A percentile compares a stretch with the other conserved stretches of the same genome.
Conservation (phyloP, 2,888 invertebrate species). For the Andrena trimmerana region DNA sequence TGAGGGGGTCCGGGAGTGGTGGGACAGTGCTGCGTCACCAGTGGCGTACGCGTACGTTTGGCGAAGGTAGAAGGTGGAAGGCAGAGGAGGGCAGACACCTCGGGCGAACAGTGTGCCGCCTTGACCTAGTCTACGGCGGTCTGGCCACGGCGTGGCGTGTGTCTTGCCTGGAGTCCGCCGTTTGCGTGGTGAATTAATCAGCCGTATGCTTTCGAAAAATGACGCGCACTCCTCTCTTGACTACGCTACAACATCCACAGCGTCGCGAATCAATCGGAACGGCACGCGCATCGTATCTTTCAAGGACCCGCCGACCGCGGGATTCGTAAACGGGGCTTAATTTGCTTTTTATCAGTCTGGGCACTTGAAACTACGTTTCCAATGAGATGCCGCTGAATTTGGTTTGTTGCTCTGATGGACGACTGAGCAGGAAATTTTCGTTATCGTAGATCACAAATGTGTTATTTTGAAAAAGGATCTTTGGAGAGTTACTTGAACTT, state of each 20-base stretch:
- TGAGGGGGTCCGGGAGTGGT: conserved; percentile 15
- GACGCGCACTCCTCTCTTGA: conserved; percentile 8
- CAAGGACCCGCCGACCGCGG: neutral
- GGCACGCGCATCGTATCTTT: neutral
- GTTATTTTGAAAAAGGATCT: no score
- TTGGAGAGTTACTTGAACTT: no score
- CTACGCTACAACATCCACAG: neutral
- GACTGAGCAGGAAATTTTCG: no score
- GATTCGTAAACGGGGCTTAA: neutral
- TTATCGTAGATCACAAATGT: no score
- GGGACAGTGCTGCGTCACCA: conserved; percentile 32
- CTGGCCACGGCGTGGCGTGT: conserved; percentile 47
- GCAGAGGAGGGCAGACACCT: conserved; percentile 42
- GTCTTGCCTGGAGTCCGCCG: conserved; percentile 58
- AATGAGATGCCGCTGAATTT: neutral
- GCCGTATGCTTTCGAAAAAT: conserved; percentile 25
- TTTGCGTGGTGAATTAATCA: conserved; percentile 72
- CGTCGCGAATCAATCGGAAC: neutral
- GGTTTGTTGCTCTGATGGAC: neutral
- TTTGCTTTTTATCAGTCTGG: neutral
- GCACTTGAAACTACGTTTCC: neutral
- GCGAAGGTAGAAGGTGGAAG: conserved; percentile 58
- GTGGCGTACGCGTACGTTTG: conserved; percentile 47
- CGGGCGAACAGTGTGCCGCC: conserved; percentile 75
- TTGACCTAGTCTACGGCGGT: conserved; percentile 75